phyloP scores from a whole-genome alignment of 2,113 vertebrate species.

The Albula glossodonta region DNA sequence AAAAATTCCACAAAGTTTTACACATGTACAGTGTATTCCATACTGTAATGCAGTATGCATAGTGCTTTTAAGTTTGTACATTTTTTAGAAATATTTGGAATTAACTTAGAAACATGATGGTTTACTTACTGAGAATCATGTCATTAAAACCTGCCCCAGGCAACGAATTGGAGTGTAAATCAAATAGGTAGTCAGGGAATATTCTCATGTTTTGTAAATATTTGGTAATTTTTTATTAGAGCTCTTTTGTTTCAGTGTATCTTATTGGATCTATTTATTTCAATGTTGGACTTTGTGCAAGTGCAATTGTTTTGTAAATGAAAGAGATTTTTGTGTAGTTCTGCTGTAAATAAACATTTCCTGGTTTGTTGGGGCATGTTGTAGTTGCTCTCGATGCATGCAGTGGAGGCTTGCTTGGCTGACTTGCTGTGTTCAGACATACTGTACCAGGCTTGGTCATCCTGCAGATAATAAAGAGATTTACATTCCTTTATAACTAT shows the following conservation, averaged over 20 bases:
- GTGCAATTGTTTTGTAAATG: constrained; percentile 79
- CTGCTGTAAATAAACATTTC: constrained; percentile 3
- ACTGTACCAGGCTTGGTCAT: constrained; percentile 43
- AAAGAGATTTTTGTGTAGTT: constrained; percentile 24
- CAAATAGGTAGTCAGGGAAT: constrained; percentile 31
- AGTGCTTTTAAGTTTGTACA: not conserved
- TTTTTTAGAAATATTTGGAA: not conserved
- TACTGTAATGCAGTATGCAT: constrained; percentile 5
- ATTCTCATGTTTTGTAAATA: constrained; percentile 49
- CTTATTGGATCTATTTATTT: constrained; percentile 97
- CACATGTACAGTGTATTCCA: not conserved
- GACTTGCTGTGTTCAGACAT: constrained; percentile 47
- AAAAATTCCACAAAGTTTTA: not conserved
- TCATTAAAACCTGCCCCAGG: not conserved
- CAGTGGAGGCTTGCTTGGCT: constrained; percentile 44
- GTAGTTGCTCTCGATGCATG: constrained; percentile 50
- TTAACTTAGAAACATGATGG: not conserved
- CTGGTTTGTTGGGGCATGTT: constrained; percentile 3
- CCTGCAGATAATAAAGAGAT: constrained; percentile 59
- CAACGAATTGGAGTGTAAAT: not conserved
- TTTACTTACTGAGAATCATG: not conserved
- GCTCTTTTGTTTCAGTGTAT: constrained; percentile 60
- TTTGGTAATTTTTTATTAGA: constrained; percentile 37
- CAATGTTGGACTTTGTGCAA: constrained; percentile 79
- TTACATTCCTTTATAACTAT: constrained; percentile 54